phyloP scores from a whole-genome alignment of 2,888 invertebrate species.

The Tenthredo mesomela region DNA sequence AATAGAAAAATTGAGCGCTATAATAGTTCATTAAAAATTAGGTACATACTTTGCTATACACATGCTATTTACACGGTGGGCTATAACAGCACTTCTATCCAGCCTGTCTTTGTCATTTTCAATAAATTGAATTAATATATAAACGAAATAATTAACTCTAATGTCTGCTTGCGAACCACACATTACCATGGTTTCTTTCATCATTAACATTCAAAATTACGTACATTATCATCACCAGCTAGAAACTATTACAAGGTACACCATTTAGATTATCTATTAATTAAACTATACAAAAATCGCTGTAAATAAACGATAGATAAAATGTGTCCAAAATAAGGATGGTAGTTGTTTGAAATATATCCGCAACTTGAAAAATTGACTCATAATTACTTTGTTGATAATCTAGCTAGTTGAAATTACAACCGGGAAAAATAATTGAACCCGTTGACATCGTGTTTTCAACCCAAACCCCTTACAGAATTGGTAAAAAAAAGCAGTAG shows the following conservation, averaged over 20 bases:
- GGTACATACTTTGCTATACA: constrained; percentile 18
- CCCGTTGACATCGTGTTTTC: neutral
- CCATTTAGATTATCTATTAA: neutral
- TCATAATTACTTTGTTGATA: neutral
- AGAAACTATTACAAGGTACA: neutral
- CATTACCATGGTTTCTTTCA: neutral
- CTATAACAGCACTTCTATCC: neutral
- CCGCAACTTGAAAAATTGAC: neutral
- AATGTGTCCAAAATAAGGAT: neutral
- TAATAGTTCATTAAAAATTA: constrained; percentile 13
- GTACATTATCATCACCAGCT: neutral
- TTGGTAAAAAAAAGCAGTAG: neutral
- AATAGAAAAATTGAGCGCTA: constrained; percentile 15
- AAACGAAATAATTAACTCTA: neutral
- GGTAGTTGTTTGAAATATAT: neutral
- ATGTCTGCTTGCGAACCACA: neutral
- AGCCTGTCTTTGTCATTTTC: neutral
- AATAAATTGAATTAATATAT: neutral
- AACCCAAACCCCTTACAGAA: neutral
- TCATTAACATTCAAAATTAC: constrained; percentile 3
- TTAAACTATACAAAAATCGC: neutral
- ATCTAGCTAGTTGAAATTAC: neutral
- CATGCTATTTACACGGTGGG: constrained; percentile 12
- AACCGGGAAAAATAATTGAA: neutral
- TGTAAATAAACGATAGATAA: neutral